phyloP scores from a whole-genome alignment of 2,797 vertebrate species.

The Urocyon cinereoargenteus region DNA sequence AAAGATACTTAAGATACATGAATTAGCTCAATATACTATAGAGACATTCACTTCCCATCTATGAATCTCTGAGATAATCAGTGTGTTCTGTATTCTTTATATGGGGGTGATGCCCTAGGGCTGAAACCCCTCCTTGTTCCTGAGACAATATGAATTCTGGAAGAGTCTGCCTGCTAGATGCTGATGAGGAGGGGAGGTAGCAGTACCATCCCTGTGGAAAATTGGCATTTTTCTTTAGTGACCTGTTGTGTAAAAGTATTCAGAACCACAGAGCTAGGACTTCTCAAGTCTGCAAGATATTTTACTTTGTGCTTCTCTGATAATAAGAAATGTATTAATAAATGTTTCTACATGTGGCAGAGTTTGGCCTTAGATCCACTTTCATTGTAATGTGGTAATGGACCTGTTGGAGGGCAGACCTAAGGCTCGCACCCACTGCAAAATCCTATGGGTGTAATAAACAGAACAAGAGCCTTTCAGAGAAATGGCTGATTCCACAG shows the following conservation, averaged over 20 bases:
- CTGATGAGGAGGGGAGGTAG: too few relatives aligned
- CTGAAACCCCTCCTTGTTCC: background rate
- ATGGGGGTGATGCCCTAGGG: background rate
- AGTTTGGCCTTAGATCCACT: background rate
- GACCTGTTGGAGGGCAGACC: background rate
- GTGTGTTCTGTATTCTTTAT: background rate
- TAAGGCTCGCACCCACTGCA: background rate
- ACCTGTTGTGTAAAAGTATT: background rate
- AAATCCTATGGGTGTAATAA: background rate
- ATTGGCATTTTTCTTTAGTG: background rate
- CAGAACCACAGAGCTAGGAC: background rate
- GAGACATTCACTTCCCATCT: background rate
- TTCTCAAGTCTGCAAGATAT: background rate
- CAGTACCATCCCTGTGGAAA: background rate
- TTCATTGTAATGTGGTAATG: background rate
- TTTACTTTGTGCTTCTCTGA: background rate
- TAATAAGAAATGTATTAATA: background rate
- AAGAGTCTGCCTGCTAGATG: background rate
- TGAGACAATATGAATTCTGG: background rate
- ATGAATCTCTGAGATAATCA: background rate
- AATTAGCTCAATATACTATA: background rate
- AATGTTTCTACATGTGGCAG: background rate
- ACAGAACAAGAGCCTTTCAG: background rate
- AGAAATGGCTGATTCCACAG: background rate
- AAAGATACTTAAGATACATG: background rate